phyloP scores from a whole-genome alignment of 2,888 invertebrate species.

The Pristionchus japonicus region DNA sequence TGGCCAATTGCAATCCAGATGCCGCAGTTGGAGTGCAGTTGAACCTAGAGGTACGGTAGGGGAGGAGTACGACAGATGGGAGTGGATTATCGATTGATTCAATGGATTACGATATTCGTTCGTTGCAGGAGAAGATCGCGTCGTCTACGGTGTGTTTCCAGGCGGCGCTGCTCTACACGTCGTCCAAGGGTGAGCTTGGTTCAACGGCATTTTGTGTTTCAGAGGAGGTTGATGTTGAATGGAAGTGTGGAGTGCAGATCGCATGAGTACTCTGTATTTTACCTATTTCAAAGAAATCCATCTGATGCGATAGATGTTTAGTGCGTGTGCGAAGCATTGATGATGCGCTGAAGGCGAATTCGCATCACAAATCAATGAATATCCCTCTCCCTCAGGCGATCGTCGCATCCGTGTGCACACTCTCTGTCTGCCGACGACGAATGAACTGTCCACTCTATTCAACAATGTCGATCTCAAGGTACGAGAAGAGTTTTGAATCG shows the following conservation, averaged over 20 bases:
- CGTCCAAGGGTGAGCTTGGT: slow-evolving; percentile 84
- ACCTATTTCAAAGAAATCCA: no score
- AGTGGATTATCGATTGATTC: slow-evolving; percentile 49
- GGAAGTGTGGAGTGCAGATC: background rate
- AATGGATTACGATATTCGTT: background rate
- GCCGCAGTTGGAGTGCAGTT: slow-evolving; percentile 97
- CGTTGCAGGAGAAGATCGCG: slow-evolving; percentile 90
- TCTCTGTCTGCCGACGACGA: slow-evolving; percentile 90
- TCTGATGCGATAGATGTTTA: no score
- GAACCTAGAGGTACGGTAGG: slow-evolving; percentile 40
- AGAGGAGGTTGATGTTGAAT: no score
- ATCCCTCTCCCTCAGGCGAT: slow-evolving; percentile 84
- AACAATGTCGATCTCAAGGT: slow-evolving; percentile 89
- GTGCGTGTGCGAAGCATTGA: no score
- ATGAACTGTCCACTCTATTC: slow-evolving; percentile 88
- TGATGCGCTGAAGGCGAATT: no score
- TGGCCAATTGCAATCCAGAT: slow-evolving; percentile 98
- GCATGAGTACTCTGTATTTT: no score
- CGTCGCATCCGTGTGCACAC: slow-evolving; percentile 97
- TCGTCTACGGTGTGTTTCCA: slow-evolving; percentile 95
- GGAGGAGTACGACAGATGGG: background rate
- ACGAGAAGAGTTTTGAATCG: background rate
- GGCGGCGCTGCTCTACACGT: slow-evolving; percentile 96
- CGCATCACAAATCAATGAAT: no score
- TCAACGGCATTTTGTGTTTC: background rate